Evolutionary conservation across 1,140 invertebrate genomes (phyloP).

Genomic region (Dendroctonus ponderosae): DNA sequence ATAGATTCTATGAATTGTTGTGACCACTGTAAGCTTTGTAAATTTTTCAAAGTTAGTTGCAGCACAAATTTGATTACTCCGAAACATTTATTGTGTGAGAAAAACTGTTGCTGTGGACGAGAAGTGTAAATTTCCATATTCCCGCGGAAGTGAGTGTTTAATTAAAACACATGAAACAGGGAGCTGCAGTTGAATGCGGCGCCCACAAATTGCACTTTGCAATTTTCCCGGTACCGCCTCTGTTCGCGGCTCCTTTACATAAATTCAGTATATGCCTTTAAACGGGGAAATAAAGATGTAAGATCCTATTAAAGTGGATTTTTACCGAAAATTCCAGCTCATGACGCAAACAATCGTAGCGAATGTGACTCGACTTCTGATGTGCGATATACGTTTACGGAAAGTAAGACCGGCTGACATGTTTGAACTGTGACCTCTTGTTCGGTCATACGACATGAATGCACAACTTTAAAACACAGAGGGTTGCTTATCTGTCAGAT

Average conservation of each 20-base stretch:
- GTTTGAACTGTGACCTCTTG: slow-evolving; percentile 27
- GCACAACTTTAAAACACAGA: slow-evolving; percentile 23
- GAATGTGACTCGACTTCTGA: slow-evolving; percentile 27
- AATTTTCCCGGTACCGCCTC: not conserved
- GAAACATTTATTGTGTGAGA: too few relatives aligned
- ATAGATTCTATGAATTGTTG: too few relatives aligned
- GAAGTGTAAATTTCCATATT: too few relatives aligned
- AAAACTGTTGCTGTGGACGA: too few relatives aligned
- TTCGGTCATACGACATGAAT: slow-evolving; percentile 32
- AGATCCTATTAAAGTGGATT: slow-evolving; percentile 24
- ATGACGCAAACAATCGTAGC: slow-evolving; percentile 20
- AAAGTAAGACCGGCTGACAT: slow-evolving; percentile 28
- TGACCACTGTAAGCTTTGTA: too few relatives aligned
- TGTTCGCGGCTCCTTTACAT: slow-evolving; percentile 11
- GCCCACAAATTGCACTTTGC: too few relatives aligned
- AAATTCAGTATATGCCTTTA: not conserved
- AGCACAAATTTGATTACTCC: too few relatives aligned
- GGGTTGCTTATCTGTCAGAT: slow-evolving; percentile 45
- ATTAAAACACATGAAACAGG: too few relatives aligned
- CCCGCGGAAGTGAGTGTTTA: too few relatives aligned
- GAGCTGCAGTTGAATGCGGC: too few relatives aligned
- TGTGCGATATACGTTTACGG: slow-evolving; percentile 32
- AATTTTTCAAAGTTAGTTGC: too few relatives aligned
- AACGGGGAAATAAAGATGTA: slow-evolving; percentile 19
- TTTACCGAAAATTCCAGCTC: slow-evolving; percentile 20